These are phyloP conservation scores for Falcaria lacertinaria DNA, from an alignment of 2,888 invertebrate species.

Conservation along the genomic window DNA sequence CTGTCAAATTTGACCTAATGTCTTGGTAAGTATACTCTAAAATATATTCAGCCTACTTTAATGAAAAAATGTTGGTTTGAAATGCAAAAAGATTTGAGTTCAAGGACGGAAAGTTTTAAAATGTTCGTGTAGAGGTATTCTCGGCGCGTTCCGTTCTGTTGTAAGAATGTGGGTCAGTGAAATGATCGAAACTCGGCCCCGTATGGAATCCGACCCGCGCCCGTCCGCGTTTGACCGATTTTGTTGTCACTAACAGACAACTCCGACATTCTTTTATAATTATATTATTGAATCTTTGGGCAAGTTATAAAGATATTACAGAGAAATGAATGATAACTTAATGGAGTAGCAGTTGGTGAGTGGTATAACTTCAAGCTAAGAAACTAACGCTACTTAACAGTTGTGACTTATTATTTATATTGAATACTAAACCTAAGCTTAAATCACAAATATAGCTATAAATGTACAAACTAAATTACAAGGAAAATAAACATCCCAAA, in stretches of 20 bases:
- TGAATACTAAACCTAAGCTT: too few species aligned
- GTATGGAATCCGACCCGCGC: slow-evolving; percentile 66
- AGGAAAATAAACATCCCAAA: too few species aligned
- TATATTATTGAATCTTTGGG: slow-evolving; percentile 11
- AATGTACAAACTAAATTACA: too few species aligned
- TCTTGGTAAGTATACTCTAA: neutral
- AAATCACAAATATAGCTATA: too few species aligned
- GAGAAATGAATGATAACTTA: too few species aligned
- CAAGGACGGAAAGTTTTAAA: slow-evolving; percentile 28
- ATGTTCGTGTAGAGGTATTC: slow-evolving; percentile 6
- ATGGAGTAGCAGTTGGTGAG: too few species aligned
- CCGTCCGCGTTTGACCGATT: slow-evolving; percentile 63
- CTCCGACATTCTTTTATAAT: slow-evolving; percentile 54
- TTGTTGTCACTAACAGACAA: slow-evolving; percentile 46
- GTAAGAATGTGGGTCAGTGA: slow-evolving; percentile 72
- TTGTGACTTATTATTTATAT: too few species aligned
- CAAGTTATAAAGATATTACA: too few species aligned
- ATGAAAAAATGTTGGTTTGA: neutral
- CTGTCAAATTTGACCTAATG: too few species aligned
- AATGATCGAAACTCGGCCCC: slow-evolving; percentile 74
- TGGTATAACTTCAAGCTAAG: too few species aligned
- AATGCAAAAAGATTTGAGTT: slow-evolving; percentile 8
- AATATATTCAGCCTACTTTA: neutral
- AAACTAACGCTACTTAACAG: too few species aligned
- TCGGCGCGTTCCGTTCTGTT: slow-evolving; percentile 32